A percentile compares a stretch with the other conserved stretches of the same genome.
Conservation (phyloP, 1,140 invertebrate species). For the Philotrypesis tridentata region DNA sequence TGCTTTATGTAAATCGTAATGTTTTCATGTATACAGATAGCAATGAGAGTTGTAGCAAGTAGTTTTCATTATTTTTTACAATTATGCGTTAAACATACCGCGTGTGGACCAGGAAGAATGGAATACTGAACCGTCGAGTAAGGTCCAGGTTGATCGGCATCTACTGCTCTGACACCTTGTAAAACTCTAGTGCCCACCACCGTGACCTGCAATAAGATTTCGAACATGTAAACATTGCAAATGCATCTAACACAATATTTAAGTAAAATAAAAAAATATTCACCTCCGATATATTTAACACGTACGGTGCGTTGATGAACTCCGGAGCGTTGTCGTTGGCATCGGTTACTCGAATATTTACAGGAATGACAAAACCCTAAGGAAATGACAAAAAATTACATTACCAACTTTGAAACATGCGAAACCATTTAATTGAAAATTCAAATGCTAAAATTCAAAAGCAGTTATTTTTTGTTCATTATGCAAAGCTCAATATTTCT, state of each 20-base stretch:
- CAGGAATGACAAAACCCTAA: conserved; percentile 91
- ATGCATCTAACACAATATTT: too few species aligned
- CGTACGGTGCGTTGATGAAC: conserved; percentile 88
- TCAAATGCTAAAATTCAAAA: too few species aligned
- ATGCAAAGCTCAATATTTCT: too few species aligned
- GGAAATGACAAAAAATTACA: too few species aligned
- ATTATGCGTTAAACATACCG: conserved; percentile 77
- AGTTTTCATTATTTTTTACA: too few species aligned
- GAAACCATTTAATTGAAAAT: too few species aligned
- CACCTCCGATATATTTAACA: conserved; percentile 88
- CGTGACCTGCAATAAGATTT: conserved; percentile 76
- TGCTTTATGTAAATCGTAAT: conserved; percentile 36
- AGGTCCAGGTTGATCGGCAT: conserved; percentile 91
- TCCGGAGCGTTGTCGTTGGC: conserved; percentile 93
- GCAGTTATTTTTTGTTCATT: too few species aligned
- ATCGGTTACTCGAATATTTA: conserved; percentile 93
- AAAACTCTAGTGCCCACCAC: conserved; percentile 86
- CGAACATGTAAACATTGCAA: background rate
- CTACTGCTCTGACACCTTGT: conserved; percentile 84
- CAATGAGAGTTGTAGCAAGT: too few species aligned
- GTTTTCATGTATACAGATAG: background rate
- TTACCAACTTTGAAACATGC: too few species aligned
- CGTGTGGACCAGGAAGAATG: conserved; percentile 84
- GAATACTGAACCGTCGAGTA: conserved; percentile 92
- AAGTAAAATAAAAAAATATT: background rate